Evolutionary conservation across 1,140 invertebrate genomes (phyloP), one percentile per base, ranked within the genome.

Genomic region (Sesamia nonagrioides): DNA sequence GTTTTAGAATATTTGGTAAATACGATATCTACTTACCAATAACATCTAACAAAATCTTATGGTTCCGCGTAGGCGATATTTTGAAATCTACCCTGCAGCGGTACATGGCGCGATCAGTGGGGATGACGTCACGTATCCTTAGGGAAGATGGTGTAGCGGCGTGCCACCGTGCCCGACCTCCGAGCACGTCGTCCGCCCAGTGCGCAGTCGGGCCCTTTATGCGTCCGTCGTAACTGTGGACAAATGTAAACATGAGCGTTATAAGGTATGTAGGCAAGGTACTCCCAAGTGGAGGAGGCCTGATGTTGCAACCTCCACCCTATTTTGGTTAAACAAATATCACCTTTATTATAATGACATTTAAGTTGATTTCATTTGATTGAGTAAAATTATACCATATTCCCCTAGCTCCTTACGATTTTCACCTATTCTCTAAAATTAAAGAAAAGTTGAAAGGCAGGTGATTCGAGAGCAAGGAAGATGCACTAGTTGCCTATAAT

Each of bases 141-240:
- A 98, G 95, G 77, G 97, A 96, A 0, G 97, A 97, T 3, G 97
- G 82, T 96, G 96, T 92, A 96, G 96, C 96, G 96, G 56, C 97
- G 56, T 97, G 96, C 95, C 97, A 96, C 80, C 96, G 96, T 0
- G 98, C 98, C 76, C 97, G 95, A 74, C 97, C 97, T 9, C 96
- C 96, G 81, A 98, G 97, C 7, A 97, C 96, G 81, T 97, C 97
- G 89, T 98, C 97, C 5, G 97, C 97, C 98, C 98, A 98, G 85
- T 97, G 96, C 84, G 97, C 96, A 42, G 96, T 96, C 77, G 97
- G 97, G 77, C 96, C 96, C 73, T 97, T 95, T 78, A 97, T 97
- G 66, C 98, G 95, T 45, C 96, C 96, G 88, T 98, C 97, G 88
- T 98, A 97, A 92, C 97, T 98, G 96, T 35, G 95, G 95, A 80